phyloP scores from a whole-genome alignment of 2,888 invertebrate species.

The Podabrus alpinus region DNA sequence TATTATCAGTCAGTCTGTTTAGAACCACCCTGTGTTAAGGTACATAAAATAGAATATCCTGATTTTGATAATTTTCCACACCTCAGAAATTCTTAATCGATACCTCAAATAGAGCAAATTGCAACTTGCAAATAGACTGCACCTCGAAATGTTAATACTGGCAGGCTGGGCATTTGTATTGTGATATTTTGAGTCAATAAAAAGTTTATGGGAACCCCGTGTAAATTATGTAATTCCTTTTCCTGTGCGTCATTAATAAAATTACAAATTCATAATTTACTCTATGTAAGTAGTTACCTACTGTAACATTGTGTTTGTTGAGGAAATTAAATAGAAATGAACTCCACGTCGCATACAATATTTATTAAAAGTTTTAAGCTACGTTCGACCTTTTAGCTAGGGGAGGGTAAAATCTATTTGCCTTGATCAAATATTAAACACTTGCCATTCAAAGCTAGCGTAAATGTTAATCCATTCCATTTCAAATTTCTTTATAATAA shows the following conservation, averaged over 20 bases:
- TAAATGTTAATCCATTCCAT: constrained; percentile 20
- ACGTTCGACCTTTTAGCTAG: constrained; percentile 34
- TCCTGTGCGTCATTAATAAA: neutral
- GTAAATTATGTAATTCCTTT: neutral
- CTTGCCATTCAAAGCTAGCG: constrained; percentile 37
- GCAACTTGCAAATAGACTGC: neutral
- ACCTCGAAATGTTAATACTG: neutral
- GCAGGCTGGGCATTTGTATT: neutral
- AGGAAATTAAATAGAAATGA: constrained; percentile 30
- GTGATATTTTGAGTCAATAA: neutral
- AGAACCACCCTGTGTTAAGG: no score
- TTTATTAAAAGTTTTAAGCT: constrained; percentile 35
- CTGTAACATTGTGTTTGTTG: constrained; percentile 6
- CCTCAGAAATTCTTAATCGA: neutral
- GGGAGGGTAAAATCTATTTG: constrained; percentile 46
- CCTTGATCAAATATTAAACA: constrained; percentile 48
- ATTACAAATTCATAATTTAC: neutral
- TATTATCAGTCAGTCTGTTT: no score
- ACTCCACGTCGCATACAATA: constrained; percentile 20
- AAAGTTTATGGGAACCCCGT: neutral
- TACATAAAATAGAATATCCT: no score
- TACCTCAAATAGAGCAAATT: neutral
- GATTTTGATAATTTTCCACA: no score
- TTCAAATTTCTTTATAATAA: constrained; percentile 7
- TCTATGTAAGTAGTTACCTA: neutral